A percentile compares a stretch with the other conserved stretches of the same genome.
Evolutionary conservation across 2,113 vertebrate species (phyloP).

Genomic region (Lophura nycthemera): DNA sequence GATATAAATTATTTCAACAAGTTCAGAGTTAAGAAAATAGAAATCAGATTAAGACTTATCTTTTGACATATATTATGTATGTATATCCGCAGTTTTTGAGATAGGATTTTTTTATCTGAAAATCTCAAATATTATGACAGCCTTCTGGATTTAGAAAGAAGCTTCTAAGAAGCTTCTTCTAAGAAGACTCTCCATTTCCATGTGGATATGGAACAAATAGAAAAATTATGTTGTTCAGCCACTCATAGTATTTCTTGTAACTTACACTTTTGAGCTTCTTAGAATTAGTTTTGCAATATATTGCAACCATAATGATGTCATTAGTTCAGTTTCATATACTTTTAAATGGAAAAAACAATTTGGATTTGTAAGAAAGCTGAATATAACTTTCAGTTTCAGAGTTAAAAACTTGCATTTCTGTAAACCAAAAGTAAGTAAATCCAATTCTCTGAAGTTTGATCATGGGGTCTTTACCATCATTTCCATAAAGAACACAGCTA

Average conservation of each 20-base stretch:
- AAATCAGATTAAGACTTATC: neutral
- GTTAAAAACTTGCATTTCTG: neutral
- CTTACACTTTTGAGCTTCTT: neutral
- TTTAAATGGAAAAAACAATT: neutral
- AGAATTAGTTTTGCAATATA: neutral
- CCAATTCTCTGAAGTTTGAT: neutral
- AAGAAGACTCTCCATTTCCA: neutral
- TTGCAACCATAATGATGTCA: neutral
- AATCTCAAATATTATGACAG: conserved; percentile 40
- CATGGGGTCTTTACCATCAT: neutral
- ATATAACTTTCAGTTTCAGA: neutral
- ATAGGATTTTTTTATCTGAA: neutral
- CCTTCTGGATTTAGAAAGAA: neutral
- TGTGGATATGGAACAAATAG: neutral
- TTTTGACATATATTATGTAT: neutral
- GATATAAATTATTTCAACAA: neutral
- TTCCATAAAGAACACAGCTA: neutral
- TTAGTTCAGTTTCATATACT: neutral
- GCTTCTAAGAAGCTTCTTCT: neutral
- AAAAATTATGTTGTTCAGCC: neutral
- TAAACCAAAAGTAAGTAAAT: neutral
- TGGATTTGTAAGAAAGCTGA: neutral
- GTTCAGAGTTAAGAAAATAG: neutral
- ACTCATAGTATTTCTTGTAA: neutral
- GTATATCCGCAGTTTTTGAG: neutral